These are phyloP conservation scores for Hedya salicella DNA, from an alignment of 2,888 invertebrate species.

Conservation along the genomic window DNA sequence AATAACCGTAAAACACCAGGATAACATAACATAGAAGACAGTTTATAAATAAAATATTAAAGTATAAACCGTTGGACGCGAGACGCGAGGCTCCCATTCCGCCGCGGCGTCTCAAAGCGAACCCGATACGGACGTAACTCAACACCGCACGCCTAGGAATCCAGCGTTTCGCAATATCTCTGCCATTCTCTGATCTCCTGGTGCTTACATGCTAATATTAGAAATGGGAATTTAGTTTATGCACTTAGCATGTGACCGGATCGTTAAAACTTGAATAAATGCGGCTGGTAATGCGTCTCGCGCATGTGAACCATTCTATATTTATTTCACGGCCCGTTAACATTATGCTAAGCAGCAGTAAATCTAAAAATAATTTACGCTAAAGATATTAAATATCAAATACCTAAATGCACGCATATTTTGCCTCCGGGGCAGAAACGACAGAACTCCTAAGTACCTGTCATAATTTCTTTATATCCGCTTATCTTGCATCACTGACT, in stretches of 20 bases:
- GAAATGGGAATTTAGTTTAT: constrained; percentile 39
- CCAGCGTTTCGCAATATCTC: constrained; percentile 64
- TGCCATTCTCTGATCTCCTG: constrained; percentile 52
- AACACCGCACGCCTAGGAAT: constrained; percentile 69
- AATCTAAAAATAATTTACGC: constrained; percentile 13
- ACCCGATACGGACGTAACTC: constrained; percentile 68
- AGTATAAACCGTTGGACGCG: constrained; percentile 48
- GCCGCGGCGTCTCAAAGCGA: constrained; percentile 69
- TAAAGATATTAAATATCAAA: constrained; percentile 14
- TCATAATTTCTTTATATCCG: not conserved
- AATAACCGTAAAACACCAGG: constrained; percentile 63
- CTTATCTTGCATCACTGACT: not conserved
- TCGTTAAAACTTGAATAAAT: constrained; percentile 39
- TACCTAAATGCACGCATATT: constrained; percentile 1
- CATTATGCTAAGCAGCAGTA: constrained; percentile 23
- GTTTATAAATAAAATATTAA: constrained; percentile 51
- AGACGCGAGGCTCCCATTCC: constrained; percentile 61
- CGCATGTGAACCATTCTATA: constrained; percentile 33
- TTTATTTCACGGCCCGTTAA: constrained; percentile 30
- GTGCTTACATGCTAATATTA: constrained; percentile 41
- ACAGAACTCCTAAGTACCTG: not conserved
- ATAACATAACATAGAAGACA: constrained; percentile 56
- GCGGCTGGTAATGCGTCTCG: constrained; percentile 14
- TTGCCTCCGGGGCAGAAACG: not conserved
- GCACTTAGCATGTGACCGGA: constrained; percentile 33